These are phyloP conservation scores for Ricordea florida DNA, from an alignment of 92 coral and sea anemone genomes.

Conservation along the genomic window DNA sequence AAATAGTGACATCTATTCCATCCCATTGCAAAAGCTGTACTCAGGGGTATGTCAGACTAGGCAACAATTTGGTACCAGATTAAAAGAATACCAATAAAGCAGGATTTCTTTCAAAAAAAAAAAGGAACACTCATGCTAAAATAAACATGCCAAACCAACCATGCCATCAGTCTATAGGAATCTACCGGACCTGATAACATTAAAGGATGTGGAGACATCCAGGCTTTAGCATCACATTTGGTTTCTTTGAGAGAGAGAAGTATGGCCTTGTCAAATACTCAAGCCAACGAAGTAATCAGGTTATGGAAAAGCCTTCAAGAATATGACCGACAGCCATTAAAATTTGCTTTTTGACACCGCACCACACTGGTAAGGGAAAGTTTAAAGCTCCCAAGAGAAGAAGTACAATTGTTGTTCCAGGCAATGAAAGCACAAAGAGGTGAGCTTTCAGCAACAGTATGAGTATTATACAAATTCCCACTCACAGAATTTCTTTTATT, in stretches of 20 bases:
- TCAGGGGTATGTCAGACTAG: too few relatives aligned
- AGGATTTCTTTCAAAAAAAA: too few relatives aligned
- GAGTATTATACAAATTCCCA: neutral
- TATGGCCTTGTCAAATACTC: slow-evolving; percentile 30
- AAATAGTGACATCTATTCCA: too few relatives aligned
- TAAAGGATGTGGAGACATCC: slow-evolving; percentile 38
- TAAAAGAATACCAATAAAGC: too few relatives aligned
- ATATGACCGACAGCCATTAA: slow-evolving; percentile 45
- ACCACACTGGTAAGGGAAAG: slow-evolving; percentile 7
- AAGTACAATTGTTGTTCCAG: slow-evolving; percentile 27
- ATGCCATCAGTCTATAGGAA: too few relatives aligned
- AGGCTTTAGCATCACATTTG: slow-evolving; percentile 45
- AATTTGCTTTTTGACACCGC: slow-evolving; percentile 2
- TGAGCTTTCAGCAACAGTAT: too few relatives aligned
- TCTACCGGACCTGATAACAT: slow-evolving; percentile 61
- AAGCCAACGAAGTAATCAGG: slow-evolving; percentile 24
- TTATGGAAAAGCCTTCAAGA: slow-evolving; percentile 44
- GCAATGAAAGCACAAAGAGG: slow-evolving; percentile 52
- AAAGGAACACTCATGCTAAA: too few relatives aligned
- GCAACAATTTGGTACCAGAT: too few relatives aligned
- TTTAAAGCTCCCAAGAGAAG: slow-evolving; percentile 42
- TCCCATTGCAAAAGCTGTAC: too few relatives aligned
- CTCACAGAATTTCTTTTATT: neutral
- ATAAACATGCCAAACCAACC: too few relatives aligned
- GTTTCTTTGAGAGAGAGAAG: neutral